Evolutionary conservation across 2,888 invertebrate species (phyloP).

Genomic region (Amiota mariae): DNA sequence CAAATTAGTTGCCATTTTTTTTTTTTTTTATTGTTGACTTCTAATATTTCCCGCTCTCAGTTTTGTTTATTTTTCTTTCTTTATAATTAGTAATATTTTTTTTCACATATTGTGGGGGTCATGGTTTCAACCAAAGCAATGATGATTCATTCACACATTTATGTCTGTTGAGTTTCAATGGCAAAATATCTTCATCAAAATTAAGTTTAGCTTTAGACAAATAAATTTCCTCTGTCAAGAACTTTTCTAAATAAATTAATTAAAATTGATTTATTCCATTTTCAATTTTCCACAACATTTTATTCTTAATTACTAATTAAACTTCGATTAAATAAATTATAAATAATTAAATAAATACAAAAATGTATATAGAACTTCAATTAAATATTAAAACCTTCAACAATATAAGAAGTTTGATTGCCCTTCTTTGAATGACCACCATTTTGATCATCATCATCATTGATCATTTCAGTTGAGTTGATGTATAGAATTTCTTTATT

Average conservation of each 20-base stretch:
- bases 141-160: conserved; percentile 54
- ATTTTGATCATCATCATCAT: not conserved
- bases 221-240: conserved; percentile 8
- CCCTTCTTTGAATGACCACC: not conserved
- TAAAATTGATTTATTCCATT: too few relatives aligned
- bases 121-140: conserved; percentile 52
- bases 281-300: too few relatives aligned
- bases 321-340: too few relatives aligned
- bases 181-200: conserved; percentile 55
- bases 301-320: too few relatives aligned
- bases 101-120: conserved; percentile 61
- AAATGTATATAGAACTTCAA: not conserved
- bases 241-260: not conserved
- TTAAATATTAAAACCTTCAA: conserved; percentile 27
- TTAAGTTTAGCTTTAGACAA: too few relatives aligned
- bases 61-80: not conserved
- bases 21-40: not conserved
- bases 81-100: conserved; percentile 39
- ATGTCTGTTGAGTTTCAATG: conserved; percentile 48
- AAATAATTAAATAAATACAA: not conserved
- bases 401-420: not conserved
- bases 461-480: not conserved
- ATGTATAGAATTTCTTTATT: conserved; percentile 12
- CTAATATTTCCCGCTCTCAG: not conserved
- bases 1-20: conserved; percentile 17